Evolutionary conservation across 2,888 invertebrate species (phyloP).

Genomic region (Cyrtodaria siliqua): DNA sequence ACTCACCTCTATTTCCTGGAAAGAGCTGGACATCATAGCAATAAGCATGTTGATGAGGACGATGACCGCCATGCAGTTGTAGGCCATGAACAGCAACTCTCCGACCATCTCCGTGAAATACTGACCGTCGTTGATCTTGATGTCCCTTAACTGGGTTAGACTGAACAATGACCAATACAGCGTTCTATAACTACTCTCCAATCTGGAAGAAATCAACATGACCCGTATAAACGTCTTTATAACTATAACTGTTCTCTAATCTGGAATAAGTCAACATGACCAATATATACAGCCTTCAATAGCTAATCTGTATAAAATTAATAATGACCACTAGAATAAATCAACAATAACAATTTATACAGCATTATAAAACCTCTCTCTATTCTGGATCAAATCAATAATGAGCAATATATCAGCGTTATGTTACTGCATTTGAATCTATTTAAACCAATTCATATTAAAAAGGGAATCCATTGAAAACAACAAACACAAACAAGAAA

Average conservation of each 20-base stretch:
- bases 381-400: no score
- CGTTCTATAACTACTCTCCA: constrained; percentile 80
- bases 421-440: no score
- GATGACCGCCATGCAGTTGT: constrained; percentile 87
- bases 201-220: constrained; percentile 63
- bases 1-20: constrained; percentile 86
- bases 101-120: constrained; percentile 86
- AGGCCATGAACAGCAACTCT: constrained; percentile 86
- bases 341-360: no score
- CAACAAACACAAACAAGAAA: no score
- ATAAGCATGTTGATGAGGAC: constrained; percentile 87
- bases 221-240: no score
- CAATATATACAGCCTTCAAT: no score
- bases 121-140: constrained; percentile 83
- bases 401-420: no score
- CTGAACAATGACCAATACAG: constrained; percentile 87
- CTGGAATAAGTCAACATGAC: constrained; percentile 65
- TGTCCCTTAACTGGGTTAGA: constrained; percentile 85
- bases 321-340: no score
- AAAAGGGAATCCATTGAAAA: no score
- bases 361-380: no score
- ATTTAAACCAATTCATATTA: no score
- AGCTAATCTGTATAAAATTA: no score
- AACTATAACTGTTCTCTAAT: constrained; percentile 77
- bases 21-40: constrained; percentile 87